Evolutionary conservation across 1,140 invertebrate species (phyloP).

Genomic region (Cheumatopsyche charites): DNA sequence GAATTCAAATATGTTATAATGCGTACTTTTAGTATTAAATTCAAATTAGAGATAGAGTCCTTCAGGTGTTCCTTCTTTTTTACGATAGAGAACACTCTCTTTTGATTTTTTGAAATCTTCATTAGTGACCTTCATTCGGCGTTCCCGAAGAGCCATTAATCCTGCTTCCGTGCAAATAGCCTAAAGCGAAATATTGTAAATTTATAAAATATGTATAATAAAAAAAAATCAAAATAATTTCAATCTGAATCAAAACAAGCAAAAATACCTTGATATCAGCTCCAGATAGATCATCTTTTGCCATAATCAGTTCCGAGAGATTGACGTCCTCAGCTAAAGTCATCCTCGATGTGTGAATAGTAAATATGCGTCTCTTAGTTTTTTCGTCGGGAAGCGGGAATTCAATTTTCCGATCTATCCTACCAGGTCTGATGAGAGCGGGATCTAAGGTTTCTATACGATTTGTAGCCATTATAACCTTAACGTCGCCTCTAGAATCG

Average conservation of each 20-base stretch:
- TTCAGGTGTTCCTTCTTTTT: conserved; percentile 99
- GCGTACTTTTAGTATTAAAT: neutral
- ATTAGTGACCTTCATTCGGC: conserved; percentile 99
- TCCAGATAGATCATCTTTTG: conserved; percentile 99
- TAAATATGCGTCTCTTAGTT: conserved; percentile 97
- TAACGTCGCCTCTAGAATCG: conserved; percentile 94
- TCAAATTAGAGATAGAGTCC: conserved; percentile 90
- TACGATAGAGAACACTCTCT: conserved; percentile 98
- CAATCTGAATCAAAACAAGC: conserved; percentile 3
- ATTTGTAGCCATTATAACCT: conserved; percentile 99
- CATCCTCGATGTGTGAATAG: conserved; percentile 98
- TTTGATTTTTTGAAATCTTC: conserved; percentile 99
- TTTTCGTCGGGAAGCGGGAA: conserved; percentile 99
- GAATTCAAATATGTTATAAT: neutral
- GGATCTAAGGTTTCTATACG: conserved; percentile 99
- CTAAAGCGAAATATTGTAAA: conserved; percentile 62
- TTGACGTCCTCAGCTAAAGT: conserved; percentile 97
- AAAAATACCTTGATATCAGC: conserved; percentile 82
- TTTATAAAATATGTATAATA: conserved; percentile 33
- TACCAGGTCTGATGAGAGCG: conserved; percentile 96
- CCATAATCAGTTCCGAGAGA: conserved; percentile 97
- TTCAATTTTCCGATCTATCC: conserved; percentile 99
- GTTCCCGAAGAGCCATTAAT: conserved; percentile 94
- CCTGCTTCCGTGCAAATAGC: conserved; percentile 99
- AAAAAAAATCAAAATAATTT: neutral